Conservation (phyloP, 1,140 invertebrate genomes). For the Megalonaias nervosa region DNA sequence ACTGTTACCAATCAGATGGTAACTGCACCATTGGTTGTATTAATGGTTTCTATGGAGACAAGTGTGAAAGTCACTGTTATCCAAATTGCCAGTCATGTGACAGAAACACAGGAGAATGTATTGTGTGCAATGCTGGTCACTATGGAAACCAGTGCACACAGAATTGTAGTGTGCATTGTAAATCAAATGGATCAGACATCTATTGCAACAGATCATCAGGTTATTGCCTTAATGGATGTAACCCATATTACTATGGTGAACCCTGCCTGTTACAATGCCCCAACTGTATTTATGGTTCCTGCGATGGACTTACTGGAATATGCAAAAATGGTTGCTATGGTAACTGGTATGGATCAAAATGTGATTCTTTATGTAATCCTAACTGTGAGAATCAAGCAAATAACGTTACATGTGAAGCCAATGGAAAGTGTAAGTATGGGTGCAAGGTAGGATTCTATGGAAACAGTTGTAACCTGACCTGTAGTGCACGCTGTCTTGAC, state of each 20-base stretch:
- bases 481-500: no score
- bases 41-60: not conserved
- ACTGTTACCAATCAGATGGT: not conserved
- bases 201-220: not conserved
- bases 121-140: not conserved
- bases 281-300: conserved; percentile 19
- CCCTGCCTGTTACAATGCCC: conserved; percentile 17
- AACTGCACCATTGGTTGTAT: not conserved
- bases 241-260: conserved; percentile 3
- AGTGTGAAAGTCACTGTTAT: not conserved
- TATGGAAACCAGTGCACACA: not conserved
- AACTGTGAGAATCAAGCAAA: no score
- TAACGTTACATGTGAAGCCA: no score
- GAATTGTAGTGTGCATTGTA: not conserved
- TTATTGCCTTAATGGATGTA: not conserved
- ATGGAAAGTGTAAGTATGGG: no score
- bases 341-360: no score
- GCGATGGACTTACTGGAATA: not conserved
- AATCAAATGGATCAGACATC: not conserved
- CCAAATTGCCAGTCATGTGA: not conserved
- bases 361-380: no score
- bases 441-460: no score
- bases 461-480: no score
- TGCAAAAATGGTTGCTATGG: no score
- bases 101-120: not conserved